phyloP scores from a whole-genome alignment of 1,140 invertebrate species.

The Agrilus planipennis region DNA sequence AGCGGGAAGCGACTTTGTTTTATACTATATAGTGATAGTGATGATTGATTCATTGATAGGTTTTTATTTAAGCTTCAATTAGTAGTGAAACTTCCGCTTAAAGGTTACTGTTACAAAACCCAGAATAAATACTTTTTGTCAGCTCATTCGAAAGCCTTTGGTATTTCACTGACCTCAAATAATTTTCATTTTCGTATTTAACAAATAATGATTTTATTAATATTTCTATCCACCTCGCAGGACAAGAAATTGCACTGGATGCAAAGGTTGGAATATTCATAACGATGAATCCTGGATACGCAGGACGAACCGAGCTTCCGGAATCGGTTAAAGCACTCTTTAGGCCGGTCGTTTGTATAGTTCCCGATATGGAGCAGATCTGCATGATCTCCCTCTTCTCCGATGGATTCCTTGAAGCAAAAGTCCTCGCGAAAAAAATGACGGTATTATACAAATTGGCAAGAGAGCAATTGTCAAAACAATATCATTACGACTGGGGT shows the following conservation, averaged over 20 bases:
- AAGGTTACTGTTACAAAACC: no score
- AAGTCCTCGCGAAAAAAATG: conserved; percentile 86
- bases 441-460: conserved; percentile 77
- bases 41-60: no score
- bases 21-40: no score
- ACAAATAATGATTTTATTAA: no score
- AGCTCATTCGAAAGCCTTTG: no score
- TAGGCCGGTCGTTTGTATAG: conserved; percentile 77
- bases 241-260: conserved; percentile 68
- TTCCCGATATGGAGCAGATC: conserved; percentile 81
- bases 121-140: no score
- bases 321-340: conserved; percentile 86
- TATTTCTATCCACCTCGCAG: no score
- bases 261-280: conserved; percentile 82
- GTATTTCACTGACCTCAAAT: no score
- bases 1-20: no score
- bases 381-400: conserved; percentile 86
- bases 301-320: conserved; percentile 76
- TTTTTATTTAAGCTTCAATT: no score
- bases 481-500: conserved; percentile 92
- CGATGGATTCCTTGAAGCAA: conserved; percentile 77
- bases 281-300: conserved; percentile 89
- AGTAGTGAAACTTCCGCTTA: no score
- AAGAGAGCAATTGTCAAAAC: conserved; percentile 77
- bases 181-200: no score